These are phyloP conservation scores for Eumerus sabulonum DNA, from an alignment of 2,888 invertebrate species.

Conservation along the genomic window DNA sequence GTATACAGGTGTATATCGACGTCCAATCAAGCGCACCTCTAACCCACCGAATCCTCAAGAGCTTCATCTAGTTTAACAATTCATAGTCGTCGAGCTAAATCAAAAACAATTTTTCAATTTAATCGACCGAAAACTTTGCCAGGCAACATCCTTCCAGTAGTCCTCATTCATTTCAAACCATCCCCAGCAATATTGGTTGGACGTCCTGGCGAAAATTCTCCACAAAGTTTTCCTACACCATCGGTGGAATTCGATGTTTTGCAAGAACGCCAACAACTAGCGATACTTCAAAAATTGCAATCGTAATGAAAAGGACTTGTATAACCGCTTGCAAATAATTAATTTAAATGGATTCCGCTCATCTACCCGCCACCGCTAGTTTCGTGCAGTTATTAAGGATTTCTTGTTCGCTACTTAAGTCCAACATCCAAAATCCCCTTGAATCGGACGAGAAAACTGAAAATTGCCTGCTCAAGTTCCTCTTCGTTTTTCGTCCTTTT, in stretches of 20 bases:
- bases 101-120: slow-evolving; percentile 45
- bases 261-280: not conserved
- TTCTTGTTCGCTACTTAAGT: not conserved
- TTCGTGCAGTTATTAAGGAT: not conserved
- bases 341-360: slow-evolving; percentile 59
- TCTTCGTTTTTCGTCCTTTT: slow-evolving; percentile 2
- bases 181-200: too few species aligned
- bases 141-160: not conserved
- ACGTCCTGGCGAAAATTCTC: too few species aligned
- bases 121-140: slow-evolving; percentile 43
- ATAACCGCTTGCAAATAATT: slow-evolving; percentile 65
- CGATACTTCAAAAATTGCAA: slow-evolving; percentile 47
- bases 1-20: too few species aligned
- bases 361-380: slow-evolving; percentile 10
- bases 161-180: too few species aligned
- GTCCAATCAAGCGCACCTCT: too few species aligned
- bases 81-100: slow-evolving; percentile 31
- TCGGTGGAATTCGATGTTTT: not conserved
- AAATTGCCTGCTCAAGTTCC: slow-evolving; percentile 30
- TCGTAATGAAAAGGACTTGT: slow-evolving; percentile 59
- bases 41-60: too few species aligned
- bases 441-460: slow-evolving; percentile 1
- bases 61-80: slow-evolving; percentile 5
- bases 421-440: slow-evolving; percentile 20
- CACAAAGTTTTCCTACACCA: too few species aligned